Percentiles rank a stretch among this genome's conserved stretches.
Conservation (phyloP, 2,797 vertebrate species). For the Amblyopsis hoosieri region DNA sequence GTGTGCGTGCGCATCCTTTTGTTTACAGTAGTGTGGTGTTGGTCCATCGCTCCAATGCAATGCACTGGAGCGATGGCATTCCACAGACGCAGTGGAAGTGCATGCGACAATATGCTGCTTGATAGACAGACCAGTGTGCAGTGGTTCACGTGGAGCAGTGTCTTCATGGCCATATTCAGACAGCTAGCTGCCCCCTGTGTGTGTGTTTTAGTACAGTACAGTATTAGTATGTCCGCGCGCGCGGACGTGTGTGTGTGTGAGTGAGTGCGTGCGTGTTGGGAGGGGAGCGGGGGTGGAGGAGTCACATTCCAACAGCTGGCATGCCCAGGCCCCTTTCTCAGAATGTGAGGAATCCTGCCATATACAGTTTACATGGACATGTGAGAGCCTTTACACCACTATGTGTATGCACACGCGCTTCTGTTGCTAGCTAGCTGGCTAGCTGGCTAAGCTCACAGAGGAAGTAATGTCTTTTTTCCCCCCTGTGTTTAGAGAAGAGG, state of each 20-base stretch:
- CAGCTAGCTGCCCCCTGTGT: neutral
- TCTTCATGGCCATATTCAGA: too few relatives aligned
- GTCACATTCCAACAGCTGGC: constrained; percentile 75
- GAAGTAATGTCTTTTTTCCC: neutral
- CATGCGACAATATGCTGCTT: too few relatives aligned
- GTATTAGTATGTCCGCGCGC: neutral
- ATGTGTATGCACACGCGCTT: constrained; percentile 13
- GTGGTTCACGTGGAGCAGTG: too few relatives aligned
- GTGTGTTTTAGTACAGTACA: too few relatives aligned
- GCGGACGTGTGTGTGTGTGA: constrained; percentile 9
- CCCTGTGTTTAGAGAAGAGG: neutral
- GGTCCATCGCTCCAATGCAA: too few relatives aligned
- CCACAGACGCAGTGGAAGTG: too few relatives aligned
- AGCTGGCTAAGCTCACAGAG: neutral
- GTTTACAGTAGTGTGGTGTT: neutral
- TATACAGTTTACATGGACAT: constrained; percentile 6
- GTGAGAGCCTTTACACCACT: neutral
- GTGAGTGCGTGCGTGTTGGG: constrained; percentile 28
- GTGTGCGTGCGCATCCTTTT: neutral
- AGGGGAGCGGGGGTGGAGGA: constrained; percentile 10
- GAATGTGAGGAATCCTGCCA: constrained; percentile 71
- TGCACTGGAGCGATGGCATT: too few relatives aligned
- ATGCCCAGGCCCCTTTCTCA: constrained; percentile 63
- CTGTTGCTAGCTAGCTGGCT: neutral
- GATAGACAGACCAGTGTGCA: too few relatives aligned